Evolutionary conservation across 2,888 invertebrate genomes (phyloP).

Genomic region (Strigamia transsilvanica): DNA sequence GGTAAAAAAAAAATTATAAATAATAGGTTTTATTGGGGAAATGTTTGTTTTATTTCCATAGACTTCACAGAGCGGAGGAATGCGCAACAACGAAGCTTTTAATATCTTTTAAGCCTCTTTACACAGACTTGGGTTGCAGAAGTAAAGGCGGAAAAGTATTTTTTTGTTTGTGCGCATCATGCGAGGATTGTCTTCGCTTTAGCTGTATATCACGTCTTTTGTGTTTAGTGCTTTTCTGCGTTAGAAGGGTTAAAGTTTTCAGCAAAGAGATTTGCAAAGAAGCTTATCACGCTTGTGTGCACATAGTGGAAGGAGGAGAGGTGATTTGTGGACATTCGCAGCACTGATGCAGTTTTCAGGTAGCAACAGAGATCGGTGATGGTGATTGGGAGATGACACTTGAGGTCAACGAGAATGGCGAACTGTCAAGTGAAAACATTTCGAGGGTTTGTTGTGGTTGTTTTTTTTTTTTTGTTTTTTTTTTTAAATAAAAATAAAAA

Average conservation of each 20-base stretch:
- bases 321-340: slow-evolving; percentile 35
- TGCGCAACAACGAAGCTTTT: slow-evolving; percentile 28
- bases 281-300: slow-evolving; percentile 31
- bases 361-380: slow-evolving; percentile 32
- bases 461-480: neutral
- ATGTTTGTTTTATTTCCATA: slow-evolving; percentile 33
- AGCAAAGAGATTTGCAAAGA: slow-evolving; percentile 36
- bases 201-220: slow-evolving; percentile 37
- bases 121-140: neutral
- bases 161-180: neutral
- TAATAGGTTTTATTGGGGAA: slow-evolving; percentile 14
- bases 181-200: slow-evolving; percentile 32
- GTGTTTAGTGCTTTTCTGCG: slow-evolving; percentile 30
- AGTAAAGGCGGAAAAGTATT: slow-evolving; percentile 1
- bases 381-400: slow-evolving; percentile 13
- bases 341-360: slow-evolving; percentile 22
- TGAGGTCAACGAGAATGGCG: neutral
- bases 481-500: neutral
- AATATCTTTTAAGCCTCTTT: slow-evolving; percentile 32
- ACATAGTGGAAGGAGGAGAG: neutral
- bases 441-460: neutral
- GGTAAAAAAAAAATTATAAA: slow-evolving; percentile 23
- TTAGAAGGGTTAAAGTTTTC: slow-evolving; percentile 43
- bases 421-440: neutral
- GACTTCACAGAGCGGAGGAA: slow-evolving; percentile 10